A percentile compares a stretch with the other conserved stretches of the same genome.
phyloP scores from a whole-genome alignment of 2,113 vertebrate genomes.

The Clinocottus analis region DNA sequence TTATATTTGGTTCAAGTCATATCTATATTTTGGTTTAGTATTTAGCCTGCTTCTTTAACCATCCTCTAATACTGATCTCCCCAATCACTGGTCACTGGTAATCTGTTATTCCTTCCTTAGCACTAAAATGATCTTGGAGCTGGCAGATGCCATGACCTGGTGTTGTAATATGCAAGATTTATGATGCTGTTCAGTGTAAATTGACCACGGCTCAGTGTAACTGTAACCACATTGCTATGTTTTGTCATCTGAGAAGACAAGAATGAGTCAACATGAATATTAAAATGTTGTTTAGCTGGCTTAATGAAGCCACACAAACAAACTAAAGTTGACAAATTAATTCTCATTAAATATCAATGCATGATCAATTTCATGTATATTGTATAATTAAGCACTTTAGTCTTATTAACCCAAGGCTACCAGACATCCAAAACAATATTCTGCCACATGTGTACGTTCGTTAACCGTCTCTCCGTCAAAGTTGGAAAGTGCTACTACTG shows the following conservation, averaged over 20 bases:
- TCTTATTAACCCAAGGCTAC: not conserved
- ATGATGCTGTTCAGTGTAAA: not conserved
- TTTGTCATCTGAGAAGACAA: constrained; percentile 1
- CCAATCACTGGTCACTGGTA: not conserved
- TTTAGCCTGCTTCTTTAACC: not conserved
- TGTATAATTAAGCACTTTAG: not conserved
- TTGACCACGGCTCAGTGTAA: not conserved
- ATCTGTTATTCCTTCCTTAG: constrained; percentile 27
- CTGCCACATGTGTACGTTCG: not conserved
- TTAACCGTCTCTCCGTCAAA: constrained; percentile 11
- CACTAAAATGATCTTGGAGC: constrained; percentile 20
- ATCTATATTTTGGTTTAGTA: not conserved
- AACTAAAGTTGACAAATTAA: not conserved
- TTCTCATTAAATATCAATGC: not conserved
- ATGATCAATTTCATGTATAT: not conserved
- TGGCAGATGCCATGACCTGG: not conserved
- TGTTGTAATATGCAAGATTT: constrained; percentile 17
- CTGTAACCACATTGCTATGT: not conserved
- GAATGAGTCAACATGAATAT: constrained; percentile 24
- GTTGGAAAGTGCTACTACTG: not conserved
- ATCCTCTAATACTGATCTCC: not conserved
- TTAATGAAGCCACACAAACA: constrained; percentile 22
- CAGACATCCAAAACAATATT: constrained; percentile 4
- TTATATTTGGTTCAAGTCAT: not conserved
- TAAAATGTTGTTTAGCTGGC: not conserved